These are phyloP conservation scores for Mechanitis messenoides DNA, from an alignment of 2,888 invertebrate species.

Conservation along the genomic window DNA sequence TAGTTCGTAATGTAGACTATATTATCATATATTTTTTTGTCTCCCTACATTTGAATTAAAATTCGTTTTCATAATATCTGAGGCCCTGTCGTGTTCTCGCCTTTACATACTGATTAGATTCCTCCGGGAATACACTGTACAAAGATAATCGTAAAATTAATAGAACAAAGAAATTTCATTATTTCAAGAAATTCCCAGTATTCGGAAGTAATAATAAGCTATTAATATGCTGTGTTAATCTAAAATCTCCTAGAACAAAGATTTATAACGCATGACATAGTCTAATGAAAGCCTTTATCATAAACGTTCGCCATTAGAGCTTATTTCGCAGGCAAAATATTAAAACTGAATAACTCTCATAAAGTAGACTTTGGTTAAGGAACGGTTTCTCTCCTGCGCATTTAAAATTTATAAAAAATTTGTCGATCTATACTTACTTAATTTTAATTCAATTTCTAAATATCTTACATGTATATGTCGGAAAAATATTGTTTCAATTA, in stretches of 20 bases:
- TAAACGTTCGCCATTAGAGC: slow-evolving; percentile 58
- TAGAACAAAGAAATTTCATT: not conserved
- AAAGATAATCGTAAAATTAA: not conserved
- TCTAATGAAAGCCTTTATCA: slow-evolving; percentile 34
- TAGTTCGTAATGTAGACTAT: not conserved
- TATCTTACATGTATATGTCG: no score
- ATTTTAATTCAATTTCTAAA: no score
- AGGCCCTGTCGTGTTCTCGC: slow-evolving; percentile 14
- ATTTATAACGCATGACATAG: slow-evolving; percentile 28
- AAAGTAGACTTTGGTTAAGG: slow-evolving; percentile 61
- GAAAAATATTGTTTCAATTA: no score
- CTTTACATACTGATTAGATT: slow-evolving; percentile 18
- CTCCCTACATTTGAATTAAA: slow-evolving; percentile 2
- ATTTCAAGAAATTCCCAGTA: not conserved
- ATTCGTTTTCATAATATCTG: slow-evolving; percentile 10
- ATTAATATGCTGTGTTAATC: not conserved
- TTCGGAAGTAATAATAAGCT: not conserved
- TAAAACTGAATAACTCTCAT: slow-evolving; percentile 68
- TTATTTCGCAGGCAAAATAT: slow-evolving; percentile 63
- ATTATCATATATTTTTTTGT: not conserved
- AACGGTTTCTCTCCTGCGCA: slow-evolving; percentile 31
- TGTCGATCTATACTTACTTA: no score
- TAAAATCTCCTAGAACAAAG: slow-evolving; percentile 15
- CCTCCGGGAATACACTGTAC: not conserved
- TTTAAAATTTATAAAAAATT: slow-evolving; percentile 1